phyloP scores from a whole-genome alignment of 2,797 vertebrate genomes.

The Ficedula albicollis region DNA sequence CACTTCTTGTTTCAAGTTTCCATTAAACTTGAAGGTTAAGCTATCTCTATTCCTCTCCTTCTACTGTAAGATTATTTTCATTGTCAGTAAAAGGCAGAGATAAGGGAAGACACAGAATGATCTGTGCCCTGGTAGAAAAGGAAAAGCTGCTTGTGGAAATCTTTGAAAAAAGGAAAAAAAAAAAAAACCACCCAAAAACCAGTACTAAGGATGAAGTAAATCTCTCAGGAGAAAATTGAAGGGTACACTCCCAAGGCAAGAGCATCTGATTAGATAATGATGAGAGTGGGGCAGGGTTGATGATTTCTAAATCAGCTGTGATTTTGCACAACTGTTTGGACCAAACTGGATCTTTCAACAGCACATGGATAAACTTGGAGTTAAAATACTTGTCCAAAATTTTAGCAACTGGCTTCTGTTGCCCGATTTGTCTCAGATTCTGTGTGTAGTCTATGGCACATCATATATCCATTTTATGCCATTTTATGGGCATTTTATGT shows the following conservation, averaged over 20 bases:
- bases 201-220: neutral
- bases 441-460: neutral
- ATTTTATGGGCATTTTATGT: neutral
- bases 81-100: neutral
- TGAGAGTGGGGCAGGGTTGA: neutral
- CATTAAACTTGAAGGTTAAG: neutral
- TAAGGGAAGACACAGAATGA: neutral
- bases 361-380: neutral
- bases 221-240: neutral
- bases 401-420: neutral
- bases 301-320: neutral
- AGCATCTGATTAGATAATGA: neutral
- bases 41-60: neutral
- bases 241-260: neutral
- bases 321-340: neutral
- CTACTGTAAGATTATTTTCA: neutral
- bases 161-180: neutral
- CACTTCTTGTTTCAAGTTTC: neutral
- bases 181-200: neutral
- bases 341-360: neutral
- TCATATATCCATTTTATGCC: neutral
- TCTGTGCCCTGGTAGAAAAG: neutral
- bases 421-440: neutral
- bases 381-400: neutral
- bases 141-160: neutral